A percentile compares a stretch with the other conserved stretches of the same genome.
These are phyloP conservation scores for Acipenser transmontanus DNA, from an alignment of 2,797 vertebrate genomes.

Conservation along the genomic window DNA sequence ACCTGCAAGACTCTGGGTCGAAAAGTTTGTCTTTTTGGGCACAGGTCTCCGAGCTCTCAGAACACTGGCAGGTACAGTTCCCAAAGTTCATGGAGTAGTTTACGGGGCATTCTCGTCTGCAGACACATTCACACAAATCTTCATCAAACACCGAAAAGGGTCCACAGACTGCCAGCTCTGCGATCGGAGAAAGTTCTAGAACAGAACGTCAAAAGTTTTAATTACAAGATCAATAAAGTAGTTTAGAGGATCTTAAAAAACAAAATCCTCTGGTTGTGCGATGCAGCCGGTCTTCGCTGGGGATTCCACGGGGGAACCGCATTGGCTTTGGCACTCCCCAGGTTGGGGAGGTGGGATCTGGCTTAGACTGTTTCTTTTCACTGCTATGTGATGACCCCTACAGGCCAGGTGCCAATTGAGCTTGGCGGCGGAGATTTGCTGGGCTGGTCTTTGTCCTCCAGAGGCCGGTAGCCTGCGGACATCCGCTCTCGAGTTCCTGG, in stretches of 20 bases:
- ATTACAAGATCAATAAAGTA: neutral
- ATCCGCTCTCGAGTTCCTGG: too few species aligned
- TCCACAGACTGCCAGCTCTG: conserved; percentile 79
- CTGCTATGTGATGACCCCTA: too few species aligned
- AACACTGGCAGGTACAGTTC: conserved; percentile 64
- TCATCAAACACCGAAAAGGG: conserved; percentile 74
- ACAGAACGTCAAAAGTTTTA: conserved; percentile 16
- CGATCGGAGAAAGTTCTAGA: conserved; percentile 61
- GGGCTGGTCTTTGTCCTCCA: conserved; percentile 77
- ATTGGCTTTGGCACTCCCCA: conserved; percentile 60
- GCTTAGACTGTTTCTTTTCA: too few species aligned
- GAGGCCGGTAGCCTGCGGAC: conserved; percentile 70
- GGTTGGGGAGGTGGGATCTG: conserved; percentile 59
- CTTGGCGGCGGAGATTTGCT: conserved; percentile 50
- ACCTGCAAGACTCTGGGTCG: conserved; percentile 76
- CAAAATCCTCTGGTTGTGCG: neutral
- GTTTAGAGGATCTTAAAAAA: neutral
- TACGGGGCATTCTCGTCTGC: conserved; percentile 56
- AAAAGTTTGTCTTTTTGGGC: conserved; percentile 65
- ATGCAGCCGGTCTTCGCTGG: neutral
- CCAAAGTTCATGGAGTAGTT: conserved; percentile 56
- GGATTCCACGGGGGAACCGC: neutral
- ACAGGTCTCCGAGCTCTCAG: conserved; percentile 69
- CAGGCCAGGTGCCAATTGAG: conserved; percentile 37
- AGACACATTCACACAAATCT: conserved; percentile 80